These are phyloP conservation scores for Liparis tanakae DNA, from an alignment of 2,797 vertebrate genomes.

Conservation along the genomic window DNA sequence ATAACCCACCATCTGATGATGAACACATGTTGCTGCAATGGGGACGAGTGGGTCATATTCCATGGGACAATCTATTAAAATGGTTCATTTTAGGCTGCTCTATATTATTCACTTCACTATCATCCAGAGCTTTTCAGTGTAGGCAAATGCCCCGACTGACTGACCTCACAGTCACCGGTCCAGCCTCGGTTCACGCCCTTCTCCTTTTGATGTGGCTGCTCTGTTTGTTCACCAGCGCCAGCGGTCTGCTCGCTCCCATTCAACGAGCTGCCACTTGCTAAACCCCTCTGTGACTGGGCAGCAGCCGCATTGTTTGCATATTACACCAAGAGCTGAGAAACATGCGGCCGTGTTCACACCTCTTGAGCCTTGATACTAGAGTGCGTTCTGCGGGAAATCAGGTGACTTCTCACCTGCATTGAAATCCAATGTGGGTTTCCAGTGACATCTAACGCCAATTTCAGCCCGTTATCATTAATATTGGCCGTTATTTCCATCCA, in stretches of 20 bases:
- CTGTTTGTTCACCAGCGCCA: constrained; percentile 92
- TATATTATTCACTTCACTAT: background rate
- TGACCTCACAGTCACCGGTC: constrained; percentile 59
- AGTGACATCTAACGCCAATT: background rate
- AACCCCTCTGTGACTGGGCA: constrained; percentile 70
- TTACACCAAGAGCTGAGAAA: constrained; percentile 68
- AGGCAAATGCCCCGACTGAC: constrained; percentile 47
- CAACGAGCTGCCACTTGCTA: constrained; percentile 80
- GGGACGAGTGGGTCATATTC: background rate
- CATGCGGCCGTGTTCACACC: constrained; percentile 54
- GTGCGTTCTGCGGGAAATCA: constrained; percentile 29
- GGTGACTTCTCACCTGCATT: constrained; percentile 58
- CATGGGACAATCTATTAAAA: background rate
- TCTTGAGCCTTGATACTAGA: constrained; percentile 1
- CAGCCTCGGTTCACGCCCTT: constrained; percentile 75
- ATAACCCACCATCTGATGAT: background rate
- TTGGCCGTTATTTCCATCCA: background rate
- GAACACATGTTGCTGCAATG: background rate
- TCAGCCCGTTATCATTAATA: background rate
- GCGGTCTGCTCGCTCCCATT: constrained; percentile 83
- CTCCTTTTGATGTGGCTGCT: constrained; percentile 87
- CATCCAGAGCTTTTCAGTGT: constrained; percentile 28
- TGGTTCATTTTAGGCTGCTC: background rate
- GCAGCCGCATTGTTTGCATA: constrained; percentile 66
- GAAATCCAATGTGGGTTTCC: constrained; percentile 9